phyloP scores from a whole-genome alignment of 2,888 invertebrate genomes.

The Drosophila pseudotakahashii region DNA sequence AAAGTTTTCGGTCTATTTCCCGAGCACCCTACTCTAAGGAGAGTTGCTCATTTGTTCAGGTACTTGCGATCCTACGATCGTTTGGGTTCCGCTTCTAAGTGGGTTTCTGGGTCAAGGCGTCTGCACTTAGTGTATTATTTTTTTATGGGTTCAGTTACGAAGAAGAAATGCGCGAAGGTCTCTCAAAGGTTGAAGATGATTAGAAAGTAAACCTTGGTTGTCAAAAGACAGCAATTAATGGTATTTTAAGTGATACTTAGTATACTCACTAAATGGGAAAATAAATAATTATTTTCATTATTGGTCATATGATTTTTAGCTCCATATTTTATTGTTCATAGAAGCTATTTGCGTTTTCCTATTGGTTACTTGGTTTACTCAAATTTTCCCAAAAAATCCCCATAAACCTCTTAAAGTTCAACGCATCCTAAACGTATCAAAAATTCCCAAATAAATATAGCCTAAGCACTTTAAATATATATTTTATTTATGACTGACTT shows the following conservation, averaged over 20 bases:
- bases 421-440: conserved; percentile 9
- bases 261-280: background rate
- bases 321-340: too few species aligned
- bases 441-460: conserved; percentile 19
- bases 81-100: conserved; percentile 38
- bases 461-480: conserved; percentile 4
- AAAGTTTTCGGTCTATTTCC: conserved; percentile 29
- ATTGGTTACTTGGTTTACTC: too few species aligned
- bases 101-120: conserved; percentile 72
- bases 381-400: too few species aligned
- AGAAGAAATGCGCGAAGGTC: conserved; percentile 20
- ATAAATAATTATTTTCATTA: too few species aligned
- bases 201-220: conserved; percentile 30
- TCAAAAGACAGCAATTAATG: conserved; percentile 41
- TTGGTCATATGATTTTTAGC: too few species aligned
- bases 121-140: conserved; percentile 10
- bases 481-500: conserved; percentile 19
- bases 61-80: conserved; percentile 37
- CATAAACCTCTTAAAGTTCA: conserved; percentile 10
- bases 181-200: conserved; percentile 10
- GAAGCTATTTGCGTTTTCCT: too few species aligned
- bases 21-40: conserved; percentile 59
- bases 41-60: conserved; percentile 27
- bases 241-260: conserved; percentile 8
- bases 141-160: conserved; percentile 2